Conservation (phyloP, 2,888 invertebrate species). For the Hemicrepidius hirtus region DNA sequence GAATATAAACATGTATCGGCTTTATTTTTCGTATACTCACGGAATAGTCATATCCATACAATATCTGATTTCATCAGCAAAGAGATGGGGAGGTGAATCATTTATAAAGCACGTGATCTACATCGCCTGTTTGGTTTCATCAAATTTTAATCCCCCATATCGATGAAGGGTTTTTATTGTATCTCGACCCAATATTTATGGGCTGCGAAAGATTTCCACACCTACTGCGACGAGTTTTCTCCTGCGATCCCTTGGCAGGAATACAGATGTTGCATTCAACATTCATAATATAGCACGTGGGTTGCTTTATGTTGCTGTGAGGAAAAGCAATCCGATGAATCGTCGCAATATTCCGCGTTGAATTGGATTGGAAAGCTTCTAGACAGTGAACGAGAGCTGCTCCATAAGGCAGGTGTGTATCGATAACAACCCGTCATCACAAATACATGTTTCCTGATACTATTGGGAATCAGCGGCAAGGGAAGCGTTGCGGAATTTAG, state of each 20-base stretch:
- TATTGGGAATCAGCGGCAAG: slow-evolving; percentile 53
- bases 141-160: slow-evolving; percentile 67
- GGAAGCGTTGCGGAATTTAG: slow-evolving; percentile 53
- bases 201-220: slow-evolving; percentile 63
- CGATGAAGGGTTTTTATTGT: slow-evolving; percentile 64
- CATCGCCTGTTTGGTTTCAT: slow-evolving; percentile 60
- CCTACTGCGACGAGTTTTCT: slow-evolving; percentile 64
- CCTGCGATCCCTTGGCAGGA: slow-evolving; percentile 59
- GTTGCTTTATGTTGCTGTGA: slow-evolving; percentile 68
- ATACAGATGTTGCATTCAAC: slow-evolving; percentile 71
- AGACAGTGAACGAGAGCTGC: slow-evolving; percentile 63
- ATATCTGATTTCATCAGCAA: slow-evolving; percentile 53
- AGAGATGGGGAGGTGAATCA: slow-evolving; percentile 59
- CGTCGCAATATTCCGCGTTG: slow-evolving; percentile 68
- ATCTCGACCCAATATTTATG: slow-evolving; percentile 60
- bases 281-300: slow-evolving; percentile 69
- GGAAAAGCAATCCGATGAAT: slow-evolving; percentile 70
- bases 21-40: slow-evolving; percentile 8
- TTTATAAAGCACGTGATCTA: slow-evolving; percentile 62
- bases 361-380: slow-evolving; percentile 70
- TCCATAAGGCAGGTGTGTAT: slow-evolving; percentile 55
- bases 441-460: slow-evolving; percentile 57
- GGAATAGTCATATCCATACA: slow-evolving; percentile 45
- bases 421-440: slow-evolving; percentile 58
- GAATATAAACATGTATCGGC: background rate